Evolutionary conservation across 2,888 invertebrate species (phyloP).

Genomic region (Meiosimyza platycephala): DNA sequence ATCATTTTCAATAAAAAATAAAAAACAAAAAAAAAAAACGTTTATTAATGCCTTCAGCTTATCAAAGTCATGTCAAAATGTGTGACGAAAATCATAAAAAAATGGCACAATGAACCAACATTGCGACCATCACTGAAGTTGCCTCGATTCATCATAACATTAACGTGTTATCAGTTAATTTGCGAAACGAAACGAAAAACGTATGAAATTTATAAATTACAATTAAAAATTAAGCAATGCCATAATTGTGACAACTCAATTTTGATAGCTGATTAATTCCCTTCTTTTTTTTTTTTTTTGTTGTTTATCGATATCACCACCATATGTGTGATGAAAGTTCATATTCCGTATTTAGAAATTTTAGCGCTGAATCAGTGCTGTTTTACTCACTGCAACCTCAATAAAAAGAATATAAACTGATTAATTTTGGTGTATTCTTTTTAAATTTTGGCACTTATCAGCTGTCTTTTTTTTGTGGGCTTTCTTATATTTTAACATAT

Average conservation of each 20-base stretch:
- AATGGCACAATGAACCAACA: slow-evolving; percentile 23
- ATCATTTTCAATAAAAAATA: neutral
- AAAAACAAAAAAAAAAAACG: slow-evolving; percentile 13
- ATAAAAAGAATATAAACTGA: too few relatives aligned
- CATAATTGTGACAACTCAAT: slow-evolving; percentile 13
- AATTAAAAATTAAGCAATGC: slow-evolving; percentile 23
- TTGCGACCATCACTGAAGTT: too few relatives aligned
- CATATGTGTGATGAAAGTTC: neutral
- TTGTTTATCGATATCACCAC: neutral
- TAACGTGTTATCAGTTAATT: slow-evolving; percentile 7
- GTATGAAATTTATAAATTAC: slow-evolving; percentile 16
- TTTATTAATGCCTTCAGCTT: neutral
- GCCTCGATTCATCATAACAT: too few relatives aligned
- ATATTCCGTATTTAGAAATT: neutral
- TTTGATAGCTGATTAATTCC: slow-evolving; percentile 25
- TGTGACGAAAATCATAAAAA: slow-evolving; percentile 2
- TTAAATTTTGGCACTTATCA: neutral
- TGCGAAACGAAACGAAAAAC: neutral
- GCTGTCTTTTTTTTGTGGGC: too few relatives aligned
- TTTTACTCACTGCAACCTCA: neutral
- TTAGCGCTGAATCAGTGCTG: neutral
- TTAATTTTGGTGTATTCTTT: neutral
- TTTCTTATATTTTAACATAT: too few relatives aligned
- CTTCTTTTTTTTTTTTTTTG: neutral
- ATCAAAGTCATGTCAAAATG: neutral